Base-by-base conservation (phyloP, 2,797 vertebrate species). In the Allobates femoralis region DNA sequence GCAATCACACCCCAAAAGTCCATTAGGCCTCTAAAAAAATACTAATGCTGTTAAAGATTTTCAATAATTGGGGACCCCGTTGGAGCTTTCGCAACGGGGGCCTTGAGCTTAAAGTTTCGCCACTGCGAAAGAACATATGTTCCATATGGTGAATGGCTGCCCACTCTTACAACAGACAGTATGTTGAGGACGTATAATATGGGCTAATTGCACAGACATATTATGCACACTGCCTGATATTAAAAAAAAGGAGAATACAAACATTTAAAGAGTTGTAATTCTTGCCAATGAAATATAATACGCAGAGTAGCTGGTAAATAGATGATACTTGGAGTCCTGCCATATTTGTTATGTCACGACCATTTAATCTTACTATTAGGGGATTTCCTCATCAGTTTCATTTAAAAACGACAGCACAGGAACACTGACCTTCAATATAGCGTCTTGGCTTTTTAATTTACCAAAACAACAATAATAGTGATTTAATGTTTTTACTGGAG, bases 221-320 rank as follows among this genome's bases (percentile, higher is more conserved):
- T 12, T 62, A 30, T n/a, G 5, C 3, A 3, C 12, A 64, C 12
- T 3, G 30, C 32, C 28, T 32, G 7, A 28, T 26, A 19, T 37
- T n/a, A n/a, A 8, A 23, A 46, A 37, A 21, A 37, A 23, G 18
- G 34, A n/a, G 37, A 50, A 26, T 41, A 14, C 15, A 73, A 73
- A 41, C 15, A 53, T 30, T 28, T 53, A 16, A 53, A 18, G 2
- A 23, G 10, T 28, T 15, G 21, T 3, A 12, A 7, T 26, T 74
- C 21, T 21, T 74, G 41, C 5, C n/a, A 50, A 15, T 74, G n/a
- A 28, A 53, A 51, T 75, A 75, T 69, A 69, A 53, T 55, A 81
- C 19, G 18, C 19, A 46, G 62, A 67, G 53, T 74, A 62, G 18
- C 46, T 56, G 66, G 6, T 55, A 58, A 83, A 55, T 53, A 82